Evolutionary conservation across 2,797 vertebrate species (phyloP), one percentile per base, ranked within the genome.

Genomic region (Valencia hispanica): DNA sequence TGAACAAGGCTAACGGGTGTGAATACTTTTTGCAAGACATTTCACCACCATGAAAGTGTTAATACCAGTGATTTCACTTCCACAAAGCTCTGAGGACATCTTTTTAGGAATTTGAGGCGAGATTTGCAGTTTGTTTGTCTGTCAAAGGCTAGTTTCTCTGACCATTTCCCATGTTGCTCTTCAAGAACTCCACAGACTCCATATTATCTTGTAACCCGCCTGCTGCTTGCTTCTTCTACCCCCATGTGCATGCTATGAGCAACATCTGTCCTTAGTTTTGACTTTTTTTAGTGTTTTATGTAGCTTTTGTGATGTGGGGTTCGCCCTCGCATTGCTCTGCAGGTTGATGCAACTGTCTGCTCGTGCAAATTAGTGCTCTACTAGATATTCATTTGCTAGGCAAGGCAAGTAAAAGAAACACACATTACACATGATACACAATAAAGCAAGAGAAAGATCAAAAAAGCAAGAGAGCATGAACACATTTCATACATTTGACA

Each of bases 271-370:
- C 32, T 75, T 41, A 50, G 50, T 61, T 55, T 70, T 50, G 6
- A 61, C 7, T 1, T 20, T 43, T 34, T 12, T 41, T 39, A 74
- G 22, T 80, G 55, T 45, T 32, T 34, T 59, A 55, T 76, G 68
- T 50, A 72, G 66, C 27, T 73, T 72, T 79, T 47, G 69, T 80
- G 69, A 65, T 43, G 75, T 81, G 74, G 22, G 59, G 34, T 59
- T 7, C 65, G 84, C 63, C 63, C 72, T 70, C 73, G 90, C 91
- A 91, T 89, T 90, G 90, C 91, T 90, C 87, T 74, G 79, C 55
- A 51, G 79, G 72, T 80, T 27, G 22, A 14, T 30, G 47, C 32
- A 53, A 61, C 78, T 80, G 82, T 82, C 63, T 79, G 59, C 53
- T 39, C 4, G 61, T 36, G 25, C 65, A 34, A 63, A 39, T 72